Conservation (phyloP, 1,140 invertebrate species). For the Lucilia sericata region DNA sequence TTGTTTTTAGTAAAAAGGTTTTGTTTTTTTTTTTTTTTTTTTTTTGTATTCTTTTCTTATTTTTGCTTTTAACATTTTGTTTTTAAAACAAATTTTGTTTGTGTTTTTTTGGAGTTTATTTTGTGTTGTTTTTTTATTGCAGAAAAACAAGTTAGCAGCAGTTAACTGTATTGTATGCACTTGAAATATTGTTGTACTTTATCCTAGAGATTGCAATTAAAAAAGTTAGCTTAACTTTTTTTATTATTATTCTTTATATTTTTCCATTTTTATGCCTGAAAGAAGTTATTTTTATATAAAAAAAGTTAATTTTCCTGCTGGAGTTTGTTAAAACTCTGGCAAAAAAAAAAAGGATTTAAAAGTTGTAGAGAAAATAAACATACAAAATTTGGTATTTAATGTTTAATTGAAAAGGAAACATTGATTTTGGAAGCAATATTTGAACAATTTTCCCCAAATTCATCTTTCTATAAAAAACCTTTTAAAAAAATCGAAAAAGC, state of each 20-base stretch:
- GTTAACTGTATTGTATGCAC: constrained; percentile 26
- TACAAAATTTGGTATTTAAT: no score
- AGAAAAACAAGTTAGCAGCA: constrained; percentile 1
- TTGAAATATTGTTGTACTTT: constrained; percentile 19
- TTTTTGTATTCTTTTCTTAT: not conserved
- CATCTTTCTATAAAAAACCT: no score
- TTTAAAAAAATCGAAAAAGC: no score
- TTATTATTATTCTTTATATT: not conserved
- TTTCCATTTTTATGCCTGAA: not conserved
- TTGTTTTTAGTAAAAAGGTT: not conserved
- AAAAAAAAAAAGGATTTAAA: not conserved
- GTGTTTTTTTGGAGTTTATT: not conserved
- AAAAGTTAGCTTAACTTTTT: not conserved
- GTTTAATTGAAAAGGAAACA: no score
- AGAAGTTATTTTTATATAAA: not conserved
- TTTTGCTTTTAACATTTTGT: constrained; percentile 9
- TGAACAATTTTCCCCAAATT: no score
- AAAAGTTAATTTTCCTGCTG: not conserved
- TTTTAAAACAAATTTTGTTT: constrained; percentile 14
- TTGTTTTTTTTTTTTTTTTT: not conserved
- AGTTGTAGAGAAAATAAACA: not conserved
- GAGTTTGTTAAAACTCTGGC: not conserved
- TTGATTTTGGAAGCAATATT: no score
- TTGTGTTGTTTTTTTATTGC: not conserved
- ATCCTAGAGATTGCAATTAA: not conserved